Evolutionary conservation across 2,113 vertebrate species (phyloP), one percentile per base, ranked within the genome.

Genomic region (Tragelaphus scriptus): DNA sequence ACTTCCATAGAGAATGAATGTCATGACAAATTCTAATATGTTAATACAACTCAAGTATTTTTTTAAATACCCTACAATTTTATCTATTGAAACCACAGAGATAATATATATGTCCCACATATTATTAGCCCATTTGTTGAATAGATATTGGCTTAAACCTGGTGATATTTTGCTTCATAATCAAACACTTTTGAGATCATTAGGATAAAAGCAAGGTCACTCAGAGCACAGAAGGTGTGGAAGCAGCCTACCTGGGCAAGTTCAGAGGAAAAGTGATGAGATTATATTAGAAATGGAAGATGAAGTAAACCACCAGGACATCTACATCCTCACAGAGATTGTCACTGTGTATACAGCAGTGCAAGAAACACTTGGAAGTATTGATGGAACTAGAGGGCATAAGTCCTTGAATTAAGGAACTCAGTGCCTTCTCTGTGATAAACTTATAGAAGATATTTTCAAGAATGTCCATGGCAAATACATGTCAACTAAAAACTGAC

Each of bases 311-410:
- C 68, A 13, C 4, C 10, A 13, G 19, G 40, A 85, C 9, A 0
- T 44, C 40, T 0, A 1, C 7, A 14, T 40, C 19, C 53, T 75
- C 11, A 4, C 12, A 21, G 19, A 80, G 4, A 47, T 51, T 19
- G 4, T 0, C 19, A 51, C 6, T 10, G 14, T 14, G 7, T 30
- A 3, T 4, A 19, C 1, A 65, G 12, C 28, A 44, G 3, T 6
- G 14, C n/a, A 16, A 58, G 12, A 47, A 32, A n/a, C 25, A 10
- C 23, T 47, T 47, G 8, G 26, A 6, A 26, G 49, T 6, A 23
- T 30, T 44, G 40, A 49, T 30, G 47, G 40, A 68, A 47, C 10
- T 9, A 44, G 7, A 86, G 3, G 7, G 0, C 23, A 0, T n/a
- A 40, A 87, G 25, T 32, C 5, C 11, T 63, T 16, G 2, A 75